Base-by-base conservation (phyloP, 1,140 invertebrate species). In the Heliothis virescens region DNA sequence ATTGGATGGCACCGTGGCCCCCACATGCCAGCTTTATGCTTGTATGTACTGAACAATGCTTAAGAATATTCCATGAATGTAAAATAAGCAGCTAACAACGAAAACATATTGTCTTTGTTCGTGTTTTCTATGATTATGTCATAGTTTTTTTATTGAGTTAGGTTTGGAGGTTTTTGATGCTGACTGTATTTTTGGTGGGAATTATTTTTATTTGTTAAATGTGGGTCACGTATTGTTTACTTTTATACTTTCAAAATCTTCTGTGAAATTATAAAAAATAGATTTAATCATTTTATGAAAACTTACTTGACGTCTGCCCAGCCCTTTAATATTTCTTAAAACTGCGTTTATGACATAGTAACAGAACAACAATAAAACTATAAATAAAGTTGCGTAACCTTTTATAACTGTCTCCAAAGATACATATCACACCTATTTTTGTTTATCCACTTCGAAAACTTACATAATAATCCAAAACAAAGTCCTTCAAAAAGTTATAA, bases 1-100 rank as follows among this genome's bases (percentile, higher is more conserved):
- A 92, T 94, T 91, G 91, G 90, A 89, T 88, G 88, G 88, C 86
- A 89, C 85, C 74, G 82, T 83, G 79, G 78, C 84, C 86, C 74
- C 85, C 85, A 74, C 82, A 87, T 82, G 84, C 53, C 74, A 48
- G 80, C 85, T 84, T 83, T 83, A 86, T 85, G 82, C 82, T 82
- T 79, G 79, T 84, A 83, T 84, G 85, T 87, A 84, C 85, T 86
- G 89, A 87, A 90, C 87, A 92, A 86, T 87, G 89, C 89, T 91
- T 92, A 93, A 93, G 90, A 92, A 93, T 89, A 93, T 94, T 93
- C 92, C 90, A 94, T 94, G 92, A 94, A 94, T 94, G 91, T 91
- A 93, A 91, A 94, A 94, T 94, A 93, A 93, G 90, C 85, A 73
- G 85, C 89, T 91, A 93, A 91, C 91, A 91, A 92, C 89, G 82